phyloP scores from a whole-genome alignment of 2,888 invertebrate genomes.

The Ormyrus labotus region DNA sequence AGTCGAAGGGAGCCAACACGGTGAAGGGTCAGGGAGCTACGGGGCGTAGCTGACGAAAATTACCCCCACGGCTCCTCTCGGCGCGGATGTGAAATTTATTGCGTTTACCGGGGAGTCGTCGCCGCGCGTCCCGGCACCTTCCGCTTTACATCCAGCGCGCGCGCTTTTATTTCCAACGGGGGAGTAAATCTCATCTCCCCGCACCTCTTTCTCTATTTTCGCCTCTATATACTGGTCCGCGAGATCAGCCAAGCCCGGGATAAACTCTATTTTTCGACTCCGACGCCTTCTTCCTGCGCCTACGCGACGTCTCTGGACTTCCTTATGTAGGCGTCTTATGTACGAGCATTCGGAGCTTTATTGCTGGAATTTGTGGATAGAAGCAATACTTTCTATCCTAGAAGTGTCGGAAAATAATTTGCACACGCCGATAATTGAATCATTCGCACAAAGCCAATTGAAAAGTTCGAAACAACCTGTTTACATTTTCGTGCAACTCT shows the following conservation, averaged over 20 bases:
- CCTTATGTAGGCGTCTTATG: no score
- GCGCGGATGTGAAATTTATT: constrained; percentile 63
- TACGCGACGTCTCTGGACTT: not conserved
- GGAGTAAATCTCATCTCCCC: constrained; percentile 58
- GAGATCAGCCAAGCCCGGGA: not conserved
- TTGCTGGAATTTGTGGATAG: no score
- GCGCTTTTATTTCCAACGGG: constrained; percentile 59
- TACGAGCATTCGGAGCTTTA: no score
- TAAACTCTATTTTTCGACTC: not conserved
- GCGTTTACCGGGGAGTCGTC: constrained; percentile 52
- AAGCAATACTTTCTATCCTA: no score
- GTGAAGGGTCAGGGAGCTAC: not conserved
- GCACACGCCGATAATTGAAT: no score
- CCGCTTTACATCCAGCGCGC: constrained; percentile 45
- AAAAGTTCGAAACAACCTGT: no score
- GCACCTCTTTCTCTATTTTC: not conserved
- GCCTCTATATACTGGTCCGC: not conserved
- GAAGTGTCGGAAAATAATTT: no score
- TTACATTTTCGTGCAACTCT: no score
- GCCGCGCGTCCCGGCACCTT: constrained; percentile 9
- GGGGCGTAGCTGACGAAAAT: constrained; percentile 50
- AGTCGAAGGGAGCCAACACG: constrained; percentile 7
- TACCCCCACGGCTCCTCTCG: constrained; percentile 59
- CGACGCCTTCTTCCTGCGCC: not conserved
- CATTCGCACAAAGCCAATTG: no score